A percentile compares a stretch with the other conserved stretches of the same genome.
These are phyloP conservation scores for Tauraco erythrolophus DNA, from an alignment of 2,113 vertebrate genomes.

Conservation along the genomic window DNA sequence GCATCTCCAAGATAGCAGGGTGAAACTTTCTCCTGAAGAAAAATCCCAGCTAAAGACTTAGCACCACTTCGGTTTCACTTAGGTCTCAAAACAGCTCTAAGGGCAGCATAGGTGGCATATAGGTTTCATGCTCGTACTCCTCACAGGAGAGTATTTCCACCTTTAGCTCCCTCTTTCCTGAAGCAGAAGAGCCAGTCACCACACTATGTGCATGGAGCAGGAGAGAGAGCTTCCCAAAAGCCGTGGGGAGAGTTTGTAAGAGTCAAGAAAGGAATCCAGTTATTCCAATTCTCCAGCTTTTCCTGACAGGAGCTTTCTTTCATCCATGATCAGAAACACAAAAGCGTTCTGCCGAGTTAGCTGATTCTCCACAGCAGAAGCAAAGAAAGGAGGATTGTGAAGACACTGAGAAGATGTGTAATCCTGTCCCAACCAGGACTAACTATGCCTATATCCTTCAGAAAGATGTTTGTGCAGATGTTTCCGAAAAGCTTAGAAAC, in stretches of 20 bases:
- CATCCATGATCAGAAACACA: background rate
- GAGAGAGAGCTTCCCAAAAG: background rate
- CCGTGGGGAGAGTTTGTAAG: background rate
- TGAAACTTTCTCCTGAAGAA: slow-evolving; percentile 56
- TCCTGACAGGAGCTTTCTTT: background rate
- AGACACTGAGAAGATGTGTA: background rate
- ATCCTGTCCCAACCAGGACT: background rate
- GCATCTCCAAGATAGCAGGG: slow-evolving; percentile 44
- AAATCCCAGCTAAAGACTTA: slow-evolving; percentile 46
- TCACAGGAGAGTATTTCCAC: background rate
- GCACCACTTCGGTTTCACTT: slow-evolving; percentile 36
- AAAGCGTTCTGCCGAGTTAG: background rate
- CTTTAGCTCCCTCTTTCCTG: background rate
- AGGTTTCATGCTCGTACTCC: background rate
- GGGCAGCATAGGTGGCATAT: background rate
- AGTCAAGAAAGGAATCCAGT: background rate
- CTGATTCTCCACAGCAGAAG: background rate
- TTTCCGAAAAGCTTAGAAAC: background rate
- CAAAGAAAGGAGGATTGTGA: background rate
- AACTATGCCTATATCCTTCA: background rate
- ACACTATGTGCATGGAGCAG: background rate
- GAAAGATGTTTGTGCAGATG: background rate
- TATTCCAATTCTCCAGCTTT: background rate
- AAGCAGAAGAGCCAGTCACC: background rate
- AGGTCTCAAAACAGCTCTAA: slow-evolving; percentile 29